These are phyloP conservation scores for Austrofundulus limnaeus DNA, from an alignment of 2,113 vertebrate species.

Conservation along the genomic window DNA sequence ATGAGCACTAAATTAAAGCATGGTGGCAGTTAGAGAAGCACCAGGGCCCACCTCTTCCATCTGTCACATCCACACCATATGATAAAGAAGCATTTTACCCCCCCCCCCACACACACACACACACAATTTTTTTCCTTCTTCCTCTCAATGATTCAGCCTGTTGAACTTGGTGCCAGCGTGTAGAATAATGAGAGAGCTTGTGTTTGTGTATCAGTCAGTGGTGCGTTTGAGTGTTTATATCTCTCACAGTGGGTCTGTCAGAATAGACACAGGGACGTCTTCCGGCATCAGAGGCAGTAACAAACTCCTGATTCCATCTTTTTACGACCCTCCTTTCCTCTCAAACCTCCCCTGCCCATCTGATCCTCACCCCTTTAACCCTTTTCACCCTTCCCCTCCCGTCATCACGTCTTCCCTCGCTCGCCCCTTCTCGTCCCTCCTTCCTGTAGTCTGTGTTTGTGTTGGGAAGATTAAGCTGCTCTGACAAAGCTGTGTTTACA, in stretches of 20 bases:
- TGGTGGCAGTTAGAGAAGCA: conserved; percentile 46
- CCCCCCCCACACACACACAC: no score
- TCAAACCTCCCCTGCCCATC: conserved; percentile 10
- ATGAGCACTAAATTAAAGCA: conserved; percentile 41
- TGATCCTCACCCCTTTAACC: conserved; percentile 14
- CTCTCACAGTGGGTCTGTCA: conserved; percentile 18
- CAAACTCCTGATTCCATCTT: conserved; percentile 42
- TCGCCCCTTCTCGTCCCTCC: conserved; percentile 53
- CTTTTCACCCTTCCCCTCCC: conserved; percentile 20
- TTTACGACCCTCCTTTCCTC: conserved; percentile 20
- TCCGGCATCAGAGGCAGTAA: conserved; percentile 38
- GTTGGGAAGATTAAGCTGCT: conserved; percentile 83
- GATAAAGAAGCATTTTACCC: conserved; percentile 34
- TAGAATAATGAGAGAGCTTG: conserved; percentile 10
- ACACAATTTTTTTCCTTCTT: conserved; percentile 30
- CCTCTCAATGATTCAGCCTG: conserved; percentile 34
- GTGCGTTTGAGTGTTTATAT: conserved; percentile 8
- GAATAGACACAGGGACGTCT: conserved; percentile 43
- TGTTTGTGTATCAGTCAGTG: conserved; percentile 6
- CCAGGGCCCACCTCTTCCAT: conserved; percentile 45
- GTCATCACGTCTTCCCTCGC: conserved; percentile 31
- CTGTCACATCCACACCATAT: conserved; percentile 48
- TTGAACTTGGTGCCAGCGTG: conserved; percentile 20
- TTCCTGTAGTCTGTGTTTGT: conserved; percentile 77
- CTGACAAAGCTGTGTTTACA: conserved; percentile 84